Base-by-base conservation (phyloP, 2,113 vertebrate species). In the Morone saxatilis region DNA sequence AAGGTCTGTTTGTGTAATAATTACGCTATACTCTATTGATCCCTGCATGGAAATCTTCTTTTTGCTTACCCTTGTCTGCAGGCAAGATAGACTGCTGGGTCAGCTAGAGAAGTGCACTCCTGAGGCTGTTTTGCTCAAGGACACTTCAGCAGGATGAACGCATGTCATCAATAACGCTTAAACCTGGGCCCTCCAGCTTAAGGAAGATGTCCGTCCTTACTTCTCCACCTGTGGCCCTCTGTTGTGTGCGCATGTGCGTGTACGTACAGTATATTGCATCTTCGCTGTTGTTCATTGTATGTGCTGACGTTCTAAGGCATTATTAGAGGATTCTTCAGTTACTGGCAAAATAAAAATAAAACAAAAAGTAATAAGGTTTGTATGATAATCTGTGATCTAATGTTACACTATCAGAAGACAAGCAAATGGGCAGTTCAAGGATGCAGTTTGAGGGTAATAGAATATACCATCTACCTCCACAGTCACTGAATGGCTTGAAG, bases 1-100 rank as follows among this genome's bases (percentile, higher is more conserved):
- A 88, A 89, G 86, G 82, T 88, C 80, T 59, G 5, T 61, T 75
- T 80, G 74, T 84, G 72, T 86, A 78, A 84, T 91, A 80, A 90
- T 88, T 85, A 77, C 53, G 62, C 25, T 47, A 76, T 87, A 84
- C 68, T 87, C 61, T 78, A 89, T 90, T 83, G 86, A 89, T 89
- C 77, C 75, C 71, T 31, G 50, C 74, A 84, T 88, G 83, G 81
- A 90, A 84, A 90, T 89, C 76, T 47, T 77, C 71, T 67, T 82
- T 87, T 86, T 88, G 59, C 86, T 89, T 80, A 78, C 67, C 61
- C 72, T 74, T 85, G 66, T 74, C 73, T 4, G 10, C 51, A 72
- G 78, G 61, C 38, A 62, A 71, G 68, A 76, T 50, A 61, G 75
- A 70, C 63, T 71, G 76, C 78, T 73, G 38, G 61, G 78, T 87